Evolutionary conservation across 2,113 vertebrate species (phyloP).

Genomic region (Corythaixoides concolor): DNA sequence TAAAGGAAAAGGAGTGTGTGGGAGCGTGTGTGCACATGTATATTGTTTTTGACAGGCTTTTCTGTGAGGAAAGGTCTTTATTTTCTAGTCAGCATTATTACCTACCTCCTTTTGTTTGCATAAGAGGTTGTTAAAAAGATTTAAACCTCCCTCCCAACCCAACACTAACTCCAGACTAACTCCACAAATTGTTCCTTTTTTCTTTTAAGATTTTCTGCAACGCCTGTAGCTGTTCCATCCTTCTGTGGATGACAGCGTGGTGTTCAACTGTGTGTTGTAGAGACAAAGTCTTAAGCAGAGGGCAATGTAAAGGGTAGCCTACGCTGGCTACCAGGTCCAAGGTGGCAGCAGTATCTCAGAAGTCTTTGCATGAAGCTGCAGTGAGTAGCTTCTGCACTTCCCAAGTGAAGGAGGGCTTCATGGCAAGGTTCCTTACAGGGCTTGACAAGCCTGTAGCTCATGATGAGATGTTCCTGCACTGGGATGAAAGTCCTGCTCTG

Average conservation of each 20-base stretch:
- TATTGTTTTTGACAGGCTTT: slow-evolving; percentile 3
- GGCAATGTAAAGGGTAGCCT: not conserved
- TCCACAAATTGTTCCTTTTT: not conserved
- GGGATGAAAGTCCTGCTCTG: not conserved
- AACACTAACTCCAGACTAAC: not conserved
- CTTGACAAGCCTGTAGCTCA: not conserved
- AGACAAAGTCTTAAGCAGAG: not conserved
- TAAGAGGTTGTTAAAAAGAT: slow-evolving; percentile 31
- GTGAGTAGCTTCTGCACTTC: not conserved
- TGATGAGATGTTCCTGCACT: not conserved
- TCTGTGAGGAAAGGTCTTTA: not conserved
- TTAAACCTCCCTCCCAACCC: not conserved
- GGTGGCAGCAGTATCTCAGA: not conserved
- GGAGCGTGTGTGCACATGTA: not conserved
- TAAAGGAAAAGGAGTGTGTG: not conserved
- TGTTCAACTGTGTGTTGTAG: not conserved
- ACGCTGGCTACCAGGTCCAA: not conserved
- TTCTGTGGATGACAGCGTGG: not conserved
- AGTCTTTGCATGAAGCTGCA: not conserved
- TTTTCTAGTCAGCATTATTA: not conserved
- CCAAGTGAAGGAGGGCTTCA: not conserved
- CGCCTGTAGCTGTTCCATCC: not conserved
- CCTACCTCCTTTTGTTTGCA: slow-evolving; percentile 4
- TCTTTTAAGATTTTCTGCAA: not conserved
- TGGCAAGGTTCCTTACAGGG: not conserved